These are phyloP conservation scores for Halocynthia aurantium DNA, from an alignment of 23 tunicate species.

Conservation along the genomic window DNA sequence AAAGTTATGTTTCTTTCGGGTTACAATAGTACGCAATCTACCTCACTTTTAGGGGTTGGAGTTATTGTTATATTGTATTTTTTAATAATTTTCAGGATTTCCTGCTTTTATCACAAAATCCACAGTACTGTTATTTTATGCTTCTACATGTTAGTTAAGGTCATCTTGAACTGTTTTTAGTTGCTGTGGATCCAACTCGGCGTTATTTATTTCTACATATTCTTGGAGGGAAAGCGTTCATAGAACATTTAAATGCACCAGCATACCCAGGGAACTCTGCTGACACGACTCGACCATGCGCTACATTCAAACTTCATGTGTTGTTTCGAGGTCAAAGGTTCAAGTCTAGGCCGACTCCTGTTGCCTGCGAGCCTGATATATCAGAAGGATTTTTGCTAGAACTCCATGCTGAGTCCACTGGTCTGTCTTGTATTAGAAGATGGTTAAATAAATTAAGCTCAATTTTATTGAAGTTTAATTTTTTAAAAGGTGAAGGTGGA, in stretches of 20 bases:
- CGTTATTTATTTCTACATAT: slow-evolving; percentile 59
- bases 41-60: no score
- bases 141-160: no score
- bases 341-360: slow-evolving; percentile 60
- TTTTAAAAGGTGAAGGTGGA: slow-evolving; percentile 23
- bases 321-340: slow-evolving; percentile 86
- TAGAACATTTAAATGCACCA: slow-evolving; percentile 62
- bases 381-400: slow-evolving; percentile 76
- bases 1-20: no score
- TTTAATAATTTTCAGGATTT: background rate
- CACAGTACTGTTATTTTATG: background rate
- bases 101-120: background rate
- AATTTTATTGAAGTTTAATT: background rate
- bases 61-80: no score
- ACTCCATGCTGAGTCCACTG: slow-evolving; percentile 18
- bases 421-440: no score
- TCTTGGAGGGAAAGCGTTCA: slow-evolving; percentile 73
- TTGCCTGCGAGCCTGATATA: slow-evolving; percentile 77
- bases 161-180: background rate
- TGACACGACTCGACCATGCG: slow-evolving; percentile 10
- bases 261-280: slow-evolving; percentile 12
- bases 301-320: slow-evolving; percentile 42
- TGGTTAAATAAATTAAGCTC: background rate
- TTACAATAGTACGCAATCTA: no score
- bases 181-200: slow-evolving; percentile 54